Conservation (phyloP, 2,888 invertebrate genomes). For the Ptilodon capucinus region DNA sequence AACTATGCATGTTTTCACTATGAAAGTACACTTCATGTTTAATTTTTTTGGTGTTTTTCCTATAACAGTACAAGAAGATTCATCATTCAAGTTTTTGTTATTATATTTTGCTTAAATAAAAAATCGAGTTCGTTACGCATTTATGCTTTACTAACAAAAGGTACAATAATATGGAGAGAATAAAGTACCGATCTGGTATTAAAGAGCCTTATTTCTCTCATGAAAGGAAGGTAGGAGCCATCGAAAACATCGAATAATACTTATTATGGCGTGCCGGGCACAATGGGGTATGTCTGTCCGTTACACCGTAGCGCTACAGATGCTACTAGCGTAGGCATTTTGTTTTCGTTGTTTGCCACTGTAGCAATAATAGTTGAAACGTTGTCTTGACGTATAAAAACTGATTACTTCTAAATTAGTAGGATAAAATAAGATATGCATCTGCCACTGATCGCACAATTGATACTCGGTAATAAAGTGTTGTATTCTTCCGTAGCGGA, state of each 20-base stretch:
- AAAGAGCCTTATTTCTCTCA: slow-evolving; percentile 50
- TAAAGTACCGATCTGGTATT: slow-evolving; percentile 48
- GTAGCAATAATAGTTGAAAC: not conserved
- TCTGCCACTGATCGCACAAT: too few species aligned
- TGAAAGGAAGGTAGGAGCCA: slow-evolving; percentile 49
- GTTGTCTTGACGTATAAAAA: too few species aligned
- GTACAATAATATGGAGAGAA: slow-evolving; percentile 42
- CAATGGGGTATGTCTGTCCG: slow-evolving; percentile 33
- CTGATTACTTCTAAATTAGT: too few species aligned
- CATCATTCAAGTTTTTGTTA: slow-evolving; percentile 38
- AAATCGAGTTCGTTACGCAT: slow-evolving; percentile 31
- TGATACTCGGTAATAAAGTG: too few species aligned
- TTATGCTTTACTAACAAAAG: slow-evolving; percentile 55
- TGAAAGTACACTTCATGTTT: too few species aligned
- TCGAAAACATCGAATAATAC: slow-evolving; percentile 64
- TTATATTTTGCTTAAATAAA: slow-evolving; percentile 31
- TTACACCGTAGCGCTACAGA: slow-evolving; percentile 38
- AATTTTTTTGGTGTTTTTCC: slow-evolving; percentile 13
- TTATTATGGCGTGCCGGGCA: slow-evolving; percentile 54
- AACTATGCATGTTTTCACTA: not conserved
- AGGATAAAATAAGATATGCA: too few species aligned
- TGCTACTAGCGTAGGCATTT: slow-evolving; percentile 19
- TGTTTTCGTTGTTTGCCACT: too few species aligned
- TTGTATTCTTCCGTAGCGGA: too few species aligned
- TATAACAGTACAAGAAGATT: slow-evolving; percentile 19